Evolutionary conservation across 1,140 invertebrate genomes (phyloP).

Genomic region (Trinorchestia longiramus): DNA sequence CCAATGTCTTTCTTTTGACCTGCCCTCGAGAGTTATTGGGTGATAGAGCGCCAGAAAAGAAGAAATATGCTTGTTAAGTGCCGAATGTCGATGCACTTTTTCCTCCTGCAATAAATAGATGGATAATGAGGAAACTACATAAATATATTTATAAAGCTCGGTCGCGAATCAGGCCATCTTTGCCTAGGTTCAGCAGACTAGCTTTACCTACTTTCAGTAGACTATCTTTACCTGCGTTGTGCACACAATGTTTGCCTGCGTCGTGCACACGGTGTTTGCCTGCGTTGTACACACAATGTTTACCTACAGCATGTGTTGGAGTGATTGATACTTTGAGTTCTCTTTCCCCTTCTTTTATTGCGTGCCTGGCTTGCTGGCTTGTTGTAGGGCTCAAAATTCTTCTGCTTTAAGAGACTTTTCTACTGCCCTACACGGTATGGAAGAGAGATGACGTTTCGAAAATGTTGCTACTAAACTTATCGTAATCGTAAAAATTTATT

Average conservation of each 20-base stretch:
- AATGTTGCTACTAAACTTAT: constrained; percentile 46
- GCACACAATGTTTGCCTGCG: background rate
- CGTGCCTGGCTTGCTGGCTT: background rate
- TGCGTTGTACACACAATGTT: background rate
- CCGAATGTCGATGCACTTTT: constrained; percentile 9
- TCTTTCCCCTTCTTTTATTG: background rate
- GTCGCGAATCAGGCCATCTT: background rate
- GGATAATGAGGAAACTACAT: background rate
- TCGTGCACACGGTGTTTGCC: background rate
- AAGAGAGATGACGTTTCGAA: constrained; percentile 7
- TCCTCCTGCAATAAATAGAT: background rate
- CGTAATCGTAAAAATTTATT: constrained; percentile 54
- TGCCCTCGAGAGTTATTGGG: constrained; percentile 40
- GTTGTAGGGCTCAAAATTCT: background rate
- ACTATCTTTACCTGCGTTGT: background rate
- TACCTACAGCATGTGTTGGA: background rate
- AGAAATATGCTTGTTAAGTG: constrained; percentile 53
- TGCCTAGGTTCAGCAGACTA: background rate
- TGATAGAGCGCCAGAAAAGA: constrained; percentile 52
- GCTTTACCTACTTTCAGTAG: background rate
- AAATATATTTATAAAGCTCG: background rate
- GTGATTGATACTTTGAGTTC: background rate
- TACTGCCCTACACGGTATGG: background rate
- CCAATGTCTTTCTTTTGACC: constrained; percentile 55
- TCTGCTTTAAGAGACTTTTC: constrained; percentile 1